Base-by-base conservation (phyloP, 1,140 invertebrate species). In the Thaumatotibia leucotreta region DNA sequence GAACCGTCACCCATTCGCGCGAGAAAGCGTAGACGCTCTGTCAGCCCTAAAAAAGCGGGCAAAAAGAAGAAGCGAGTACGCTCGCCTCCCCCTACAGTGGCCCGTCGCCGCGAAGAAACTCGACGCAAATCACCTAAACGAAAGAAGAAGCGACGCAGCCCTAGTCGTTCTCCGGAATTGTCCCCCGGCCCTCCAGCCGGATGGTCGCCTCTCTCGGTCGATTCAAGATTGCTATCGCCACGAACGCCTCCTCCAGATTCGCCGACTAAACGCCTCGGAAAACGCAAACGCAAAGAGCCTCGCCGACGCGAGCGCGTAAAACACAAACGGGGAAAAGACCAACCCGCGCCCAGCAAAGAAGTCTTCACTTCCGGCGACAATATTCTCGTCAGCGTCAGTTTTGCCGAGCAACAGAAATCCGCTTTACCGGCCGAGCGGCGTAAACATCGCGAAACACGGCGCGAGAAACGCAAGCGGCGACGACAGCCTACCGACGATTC, bases 321-420 rank as follows among this genome's bases (percentile, higher is more conserved):
- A 45, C 89, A 69, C 82, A 80, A 49, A 63, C 86, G 63, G 80
- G 91, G 50, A 9, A 52, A 52, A 9, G 50, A 78, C 74, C 71
- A 64, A 74, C 31, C 91, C 78, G 76, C 92, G 85, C 95, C 96
- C 1, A 95, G 94, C 0, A 98, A 98, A 84, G 97, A 97, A 89
- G 96, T 98, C 0, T 97, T 97, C 79, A 96, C 97, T 0, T 97
- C 96, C 23, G 97, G 97, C 3, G 96, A 97, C 86, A 97, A 97
- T 80, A 98, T 98, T 64, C 92, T 97, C 29, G 96, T 98, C 0
- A 97, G 96, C 84, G 96, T 98, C 4, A 97, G 96, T 85, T 98
- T 98, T 83, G 96, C 96, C 77, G 95, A 96, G 70, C 94, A 95
- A 64, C 93, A 93, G 66, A 92, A 93, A n/a, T n/a, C 27, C 20